Conservation (phyloP, 1,140 invertebrate genomes). For the Tachypleus tridentatus region DNA sequence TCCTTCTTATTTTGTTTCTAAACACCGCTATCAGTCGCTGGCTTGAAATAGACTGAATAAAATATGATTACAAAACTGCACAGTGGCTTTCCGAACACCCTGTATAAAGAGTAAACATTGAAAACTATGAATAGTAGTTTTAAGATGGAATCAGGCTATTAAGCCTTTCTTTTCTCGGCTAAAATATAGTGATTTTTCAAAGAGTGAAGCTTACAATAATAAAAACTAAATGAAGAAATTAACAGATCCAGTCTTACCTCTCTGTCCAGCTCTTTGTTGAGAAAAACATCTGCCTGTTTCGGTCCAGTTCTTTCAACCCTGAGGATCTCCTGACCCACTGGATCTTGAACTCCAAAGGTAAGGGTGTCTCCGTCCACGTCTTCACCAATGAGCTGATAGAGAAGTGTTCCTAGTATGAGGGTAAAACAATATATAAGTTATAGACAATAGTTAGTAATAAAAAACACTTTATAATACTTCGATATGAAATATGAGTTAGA, state of each 20-base stretch:
- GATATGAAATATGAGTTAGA: neutral
- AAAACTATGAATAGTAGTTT: too few species aligned
- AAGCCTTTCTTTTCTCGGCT: too few species aligned
- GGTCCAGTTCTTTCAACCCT: slow-evolving; percentile 62
- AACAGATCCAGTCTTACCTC: slow-evolving; percentile 46
- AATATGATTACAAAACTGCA: too few species aligned
- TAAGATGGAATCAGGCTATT: too few species aligned
- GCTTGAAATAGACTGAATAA: too few species aligned
- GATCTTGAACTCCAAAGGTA: slow-evolving; percentile 65
- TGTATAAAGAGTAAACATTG: too few species aligned
- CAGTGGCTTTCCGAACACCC: too few species aligned
- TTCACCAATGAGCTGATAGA: slow-evolving; percentile 63
- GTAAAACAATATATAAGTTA: neutral
- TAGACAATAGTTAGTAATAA: neutral
- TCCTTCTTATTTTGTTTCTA: too few species aligned
- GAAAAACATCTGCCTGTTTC: slow-evolving; percentile 71
- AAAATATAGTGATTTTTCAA: neutral
- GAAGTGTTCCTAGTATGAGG: slow-evolving; percentile 54
- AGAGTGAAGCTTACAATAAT: too few species aligned
- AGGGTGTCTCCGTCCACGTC: slow-evolving; percentile 75
- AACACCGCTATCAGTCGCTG: too few species aligned
- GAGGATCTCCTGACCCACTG: slow-evolving; percentile 64
- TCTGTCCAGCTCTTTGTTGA: slow-evolving; percentile 77
- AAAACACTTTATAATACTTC: neutral
- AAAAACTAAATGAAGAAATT: too few species aligned